Percentiles rank a stretch among this genome's conserved stretches.
Conservation (phyloP, 2,113 vertebrate genomes). For the Chloropsis hardwickii region DNA sequence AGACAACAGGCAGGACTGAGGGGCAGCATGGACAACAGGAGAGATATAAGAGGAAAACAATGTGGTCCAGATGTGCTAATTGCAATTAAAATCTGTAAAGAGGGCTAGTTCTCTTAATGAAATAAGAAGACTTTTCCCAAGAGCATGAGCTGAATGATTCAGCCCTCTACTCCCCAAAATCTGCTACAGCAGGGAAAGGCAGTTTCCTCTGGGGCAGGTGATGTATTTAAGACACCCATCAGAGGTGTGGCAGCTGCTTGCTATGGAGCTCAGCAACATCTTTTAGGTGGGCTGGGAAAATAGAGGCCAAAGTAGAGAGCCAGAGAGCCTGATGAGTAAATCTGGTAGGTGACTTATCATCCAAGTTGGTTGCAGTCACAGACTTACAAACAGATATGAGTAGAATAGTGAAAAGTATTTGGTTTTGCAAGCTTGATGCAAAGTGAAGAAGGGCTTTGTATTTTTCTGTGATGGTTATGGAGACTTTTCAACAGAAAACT, state of each 20-base stretch:
- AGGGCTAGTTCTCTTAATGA: neutral
- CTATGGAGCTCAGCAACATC: neutral
- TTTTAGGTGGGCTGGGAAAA: neutral
- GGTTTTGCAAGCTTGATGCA: neutral
- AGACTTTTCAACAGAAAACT: neutral
- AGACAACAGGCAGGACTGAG: neutral
- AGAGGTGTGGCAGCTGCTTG: neutral
- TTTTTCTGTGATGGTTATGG: neutral
- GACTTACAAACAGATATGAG: neutral
- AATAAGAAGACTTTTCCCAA: neutral
- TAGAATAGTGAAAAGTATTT: neutral
- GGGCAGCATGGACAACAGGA: neutral
- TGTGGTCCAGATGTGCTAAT: neutral
- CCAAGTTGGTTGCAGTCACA: neutral
- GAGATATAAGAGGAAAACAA: neutral
- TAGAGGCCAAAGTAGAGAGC: neutral
- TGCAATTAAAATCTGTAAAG: neutral
- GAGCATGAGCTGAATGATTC: neutral
- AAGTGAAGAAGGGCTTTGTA: neutral
- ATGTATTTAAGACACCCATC: neutral
- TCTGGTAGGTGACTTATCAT: neutral
- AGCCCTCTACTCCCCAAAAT: neutral
- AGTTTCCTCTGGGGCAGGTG: neutral
- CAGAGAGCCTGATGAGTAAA: neutral
- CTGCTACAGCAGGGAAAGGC: neutral